Conservation (phyloP, 2,797 vertebrate genomes). For the Buphagus erythrorhynchus region DNA sequence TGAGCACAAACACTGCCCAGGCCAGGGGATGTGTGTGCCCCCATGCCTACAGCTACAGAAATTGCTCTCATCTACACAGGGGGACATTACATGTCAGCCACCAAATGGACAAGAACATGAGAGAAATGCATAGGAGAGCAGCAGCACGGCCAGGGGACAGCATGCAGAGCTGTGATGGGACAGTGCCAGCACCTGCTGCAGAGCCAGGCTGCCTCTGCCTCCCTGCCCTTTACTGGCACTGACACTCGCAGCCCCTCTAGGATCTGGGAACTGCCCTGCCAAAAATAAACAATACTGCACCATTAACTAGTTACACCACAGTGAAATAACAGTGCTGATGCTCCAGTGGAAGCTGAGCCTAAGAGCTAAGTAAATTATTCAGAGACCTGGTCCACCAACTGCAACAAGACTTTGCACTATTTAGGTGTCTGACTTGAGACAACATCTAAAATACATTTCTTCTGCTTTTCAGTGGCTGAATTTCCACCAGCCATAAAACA, state of each 20-base stretch:
- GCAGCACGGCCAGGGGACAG: neutral
- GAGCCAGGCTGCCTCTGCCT: neutral
- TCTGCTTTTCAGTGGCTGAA: neutral
- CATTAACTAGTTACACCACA: neutral
- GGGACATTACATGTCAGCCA: neutral
- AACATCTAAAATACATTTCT: neutral
- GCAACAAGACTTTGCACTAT: neutral
- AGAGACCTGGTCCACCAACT: neutral
- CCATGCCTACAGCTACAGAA: neutral
- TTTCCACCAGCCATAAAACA: neutral
- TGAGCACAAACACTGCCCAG: neutral
- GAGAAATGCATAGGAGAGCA: neutral
- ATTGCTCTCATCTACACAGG: neutral
- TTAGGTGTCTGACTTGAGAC: neutral
- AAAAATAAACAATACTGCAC: neutral
- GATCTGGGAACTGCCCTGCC: neutral
- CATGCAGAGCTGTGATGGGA: accelerated
- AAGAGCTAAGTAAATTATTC: neutral
- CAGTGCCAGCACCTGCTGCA: neutral
- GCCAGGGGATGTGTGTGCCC: neutral
- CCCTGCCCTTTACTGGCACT: accelerated
- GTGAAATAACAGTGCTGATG: neutral
- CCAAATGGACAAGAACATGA: neutral
- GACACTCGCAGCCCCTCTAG: neutral
- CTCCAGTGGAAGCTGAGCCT: neutral